phyloP scores from a whole-genome alignment of 2,888 invertebrate species.

The Hydraecia micacea region DNA sequence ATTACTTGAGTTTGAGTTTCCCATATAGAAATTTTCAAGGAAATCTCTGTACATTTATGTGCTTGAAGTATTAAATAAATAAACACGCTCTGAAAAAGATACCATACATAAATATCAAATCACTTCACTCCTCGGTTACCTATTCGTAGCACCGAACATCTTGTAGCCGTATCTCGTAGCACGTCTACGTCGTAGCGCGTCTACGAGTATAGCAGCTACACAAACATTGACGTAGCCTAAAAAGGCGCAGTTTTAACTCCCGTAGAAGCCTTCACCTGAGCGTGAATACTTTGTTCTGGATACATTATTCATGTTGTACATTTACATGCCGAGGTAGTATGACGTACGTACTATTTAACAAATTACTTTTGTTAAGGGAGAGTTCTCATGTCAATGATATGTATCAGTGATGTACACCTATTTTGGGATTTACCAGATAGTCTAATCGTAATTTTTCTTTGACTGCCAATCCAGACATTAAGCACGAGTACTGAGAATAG shows the following conservation, averaged over 20 bases:
- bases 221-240: slow-evolving; percentile 47
- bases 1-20: neutral
- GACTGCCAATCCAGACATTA: neutral
- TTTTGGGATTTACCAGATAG: neutral
- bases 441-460: slow-evolving; percentile 3
- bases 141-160: slow-evolving; percentile 30
- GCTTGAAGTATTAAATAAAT: too few relatives aligned
- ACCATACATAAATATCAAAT: neutral
- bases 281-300: slow-evolving; percentile 63
- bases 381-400: slow-evolving; percentile 4
- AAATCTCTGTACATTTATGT: too few relatives aligned
- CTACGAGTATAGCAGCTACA: slow-evolving; percentile 53
- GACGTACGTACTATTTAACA: slow-evolving; percentile 55
- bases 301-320: slow-evolving; percentile 68
- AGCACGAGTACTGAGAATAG: too few relatives aligned
- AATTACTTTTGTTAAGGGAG: slow-evolving; percentile 57
- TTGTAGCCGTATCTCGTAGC: slow-evolving; percentile 48
- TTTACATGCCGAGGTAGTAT: slow-evolving; percentile 58
- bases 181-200: slow-evolving; percentile 42
- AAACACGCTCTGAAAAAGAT: too few relatives aligned
- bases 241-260: slow-evolving; percentile 54
- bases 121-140: neutral
- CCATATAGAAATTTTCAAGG: neutral
- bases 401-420: neutral
- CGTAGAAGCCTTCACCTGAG: slow-evolving; percentile 54